Percentiles rank a stretch among this genome's conserved stretches.
Evolutionary conservation across 2,888 invertebrate genomes (phyloP).

Genomic region (Drepanosiphum platanoidis): DNA sequence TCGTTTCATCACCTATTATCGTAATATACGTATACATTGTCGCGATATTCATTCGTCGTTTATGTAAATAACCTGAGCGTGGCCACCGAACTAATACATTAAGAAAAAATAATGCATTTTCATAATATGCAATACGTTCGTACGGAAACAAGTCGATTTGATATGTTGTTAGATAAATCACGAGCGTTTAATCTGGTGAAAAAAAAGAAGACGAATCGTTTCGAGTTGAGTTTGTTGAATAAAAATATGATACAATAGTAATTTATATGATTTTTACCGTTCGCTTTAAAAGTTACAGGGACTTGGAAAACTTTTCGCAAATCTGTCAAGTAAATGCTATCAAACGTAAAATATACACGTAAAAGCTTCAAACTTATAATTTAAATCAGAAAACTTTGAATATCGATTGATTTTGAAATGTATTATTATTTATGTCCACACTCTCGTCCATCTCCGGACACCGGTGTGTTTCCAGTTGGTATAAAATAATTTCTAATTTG

Average conservation of each 20-base stretch:
- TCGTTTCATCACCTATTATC: too few species aligned
- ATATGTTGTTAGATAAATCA: too few species aligned
- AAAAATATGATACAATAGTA: not conserved
- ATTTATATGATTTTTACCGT: not conserved
- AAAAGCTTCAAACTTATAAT: conserved; percentile 13
- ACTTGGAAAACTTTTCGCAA: not conserved
- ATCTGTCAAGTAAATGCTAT: not conserved
- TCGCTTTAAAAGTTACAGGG: not conserved
- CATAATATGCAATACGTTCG: too few species aligned
- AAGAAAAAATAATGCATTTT: too few species aligned
- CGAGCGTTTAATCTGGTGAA: too few species aligned
- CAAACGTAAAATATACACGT: not conserved
- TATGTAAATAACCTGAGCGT: too few species aligned
- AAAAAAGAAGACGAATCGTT: too few species aligned
- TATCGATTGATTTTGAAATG: not conserved
- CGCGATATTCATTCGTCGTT: too few species aligned
- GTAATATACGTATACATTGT: too few species aligned
- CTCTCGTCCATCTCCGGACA: not conserved
- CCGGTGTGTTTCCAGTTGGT: not conserved
- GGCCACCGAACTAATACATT: too few species aligned
- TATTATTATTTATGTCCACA: not conserved
- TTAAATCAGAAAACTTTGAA: not conserved
- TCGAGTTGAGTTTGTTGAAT: not conserved
- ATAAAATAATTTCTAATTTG: not conserved
- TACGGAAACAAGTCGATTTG: too few species aligned